A percentile compares a stretch with the other conserved stretches of the same genome.
Evolutionary conservation across 2,113 vertebrate genomes (phyloP).

Genomic region (Colius striatus): DNA sequence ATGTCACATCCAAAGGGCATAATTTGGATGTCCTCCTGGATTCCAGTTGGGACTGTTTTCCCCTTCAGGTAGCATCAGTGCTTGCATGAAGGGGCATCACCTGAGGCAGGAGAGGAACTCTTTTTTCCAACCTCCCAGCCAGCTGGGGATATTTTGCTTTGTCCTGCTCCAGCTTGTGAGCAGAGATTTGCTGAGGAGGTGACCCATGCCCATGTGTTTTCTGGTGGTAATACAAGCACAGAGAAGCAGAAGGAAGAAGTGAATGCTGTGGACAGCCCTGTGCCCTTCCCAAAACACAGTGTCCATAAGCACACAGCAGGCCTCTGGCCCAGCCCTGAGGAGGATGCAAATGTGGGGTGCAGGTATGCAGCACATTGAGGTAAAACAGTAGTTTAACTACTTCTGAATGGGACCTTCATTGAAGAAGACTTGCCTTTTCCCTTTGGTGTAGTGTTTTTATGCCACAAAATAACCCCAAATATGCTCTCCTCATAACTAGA

Average conservation of each 20-base stretch:
- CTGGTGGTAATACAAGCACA: background rate
- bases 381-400: background rate
- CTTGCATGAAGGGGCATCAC: background rate
- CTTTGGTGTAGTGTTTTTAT: background rate
- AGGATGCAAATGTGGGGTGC: background rate
- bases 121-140: background rate
- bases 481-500: background rate
- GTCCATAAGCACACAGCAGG: background rate
- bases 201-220: background rate
- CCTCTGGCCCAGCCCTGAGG: background rate
- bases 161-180: background rate
- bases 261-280: accelerated
- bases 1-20: background rate
- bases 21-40: too few relatives aligned
- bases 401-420: background rate
- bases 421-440: background rate
- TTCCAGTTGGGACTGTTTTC: background rate
- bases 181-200: background rate
- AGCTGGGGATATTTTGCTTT: background rate
- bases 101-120: background rate
- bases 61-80: background rate
- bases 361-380: background rate
- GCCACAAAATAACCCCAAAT: background rate
- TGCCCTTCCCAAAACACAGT: background rate
- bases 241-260: background rate